Evolutionary conservation across 1,140 invertebrate species (phyloP), one percentile per base, ranked within the genome.

Genomic region (Sycophila sp.): DNA sequence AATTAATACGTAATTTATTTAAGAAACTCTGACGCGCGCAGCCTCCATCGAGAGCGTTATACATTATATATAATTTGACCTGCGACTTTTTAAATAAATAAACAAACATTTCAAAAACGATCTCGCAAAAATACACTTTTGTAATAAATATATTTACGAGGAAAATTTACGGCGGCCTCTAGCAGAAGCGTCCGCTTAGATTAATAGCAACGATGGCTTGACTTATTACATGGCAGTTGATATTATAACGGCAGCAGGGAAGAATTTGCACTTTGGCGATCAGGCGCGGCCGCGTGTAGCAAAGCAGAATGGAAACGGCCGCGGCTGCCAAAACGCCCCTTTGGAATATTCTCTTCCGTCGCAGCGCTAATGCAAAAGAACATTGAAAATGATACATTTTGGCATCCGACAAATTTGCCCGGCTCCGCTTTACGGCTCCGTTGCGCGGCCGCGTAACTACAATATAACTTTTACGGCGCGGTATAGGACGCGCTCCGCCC

Each of bases 291-390:
- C 51, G 15, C 51, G 53, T 38, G 60, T 28, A 71, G 30, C 69
- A 55, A 59, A 71, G 51, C 60, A 65, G 15, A 64, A 49, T 30
- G 59, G 28, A 59, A 47, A 0, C 32, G 2, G 22, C 4, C 24
- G 22, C 2, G 17, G 1, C 15, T 63, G 69, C 69, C 69, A 64
- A 65, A 64, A 64, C 19, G n/a, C n/a, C 7, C 68, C 34, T 55
- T 60, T 15, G 4, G 34, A 63, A 55, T 55, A 34, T 36, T 32
- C 68, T 24, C 32, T 24, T 42, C 56, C 58, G 13, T 68, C n/a
- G 32, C 19, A 4, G 28, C 58, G 49, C 17, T 68, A 53, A 73
- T 73, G 51, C 63, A 73, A 69, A 63, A 64, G 71, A 72, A 38
- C 64, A 68, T 68, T 68, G 45, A 53, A 24, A 67, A 32, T 45